Base-by-base conservation (phyloP, 1,140 invertebrate genomes). In the Nymphalis io region DNA sequence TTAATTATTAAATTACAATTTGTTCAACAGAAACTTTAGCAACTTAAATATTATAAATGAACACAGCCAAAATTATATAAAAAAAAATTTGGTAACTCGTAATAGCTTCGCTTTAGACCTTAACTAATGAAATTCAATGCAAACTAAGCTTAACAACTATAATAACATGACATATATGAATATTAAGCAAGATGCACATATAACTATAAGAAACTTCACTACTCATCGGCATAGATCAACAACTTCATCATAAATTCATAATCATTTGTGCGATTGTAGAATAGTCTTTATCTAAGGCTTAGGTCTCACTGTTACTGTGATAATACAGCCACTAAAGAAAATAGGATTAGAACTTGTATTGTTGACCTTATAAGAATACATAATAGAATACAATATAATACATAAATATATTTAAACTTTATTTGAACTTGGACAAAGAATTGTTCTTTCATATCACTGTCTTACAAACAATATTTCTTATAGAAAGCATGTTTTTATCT, bases 41-140 rank as follows among this genome's bases (percentile, higher is more conserved):
- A 11, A 11, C 33, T 42, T 20, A 60, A n/a, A 20, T 18, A 38
- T n/a, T 59, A 60, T 60, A 38, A 60, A 42, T 40, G 39, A 60
- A 46, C 58, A 60, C 58, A 60, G 58, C 58, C 58, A 18, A 60
- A 40, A 58, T 11, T 60, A 8, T 60, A 40, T 40, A 13, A 10
- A 59, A 59, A 58, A 21, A n/a, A 60, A 60, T 60, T 60, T 60
- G 58, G 58, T 60, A 60, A 60, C 58, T 60, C 4, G 38, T 11
- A n/a, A 33, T 33, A 33, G 27, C 27, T 33, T 33, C 27, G 27
- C 27, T 33, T 33, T 33, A 4, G 10, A 8, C 27, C 6, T 33
- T 8, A 33, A 33, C 27, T 33, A 33, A 33, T 33, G 27, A 33
- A 33, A 33, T 33, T 33, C 27, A 33, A 33, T 33, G 27, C 27